Evolutionary conservation across 2,888 invertebrate genomes (phyloP), one percentile per base, ranked within the genome.

Genomic region (Drosophila lacicola): DNA sequence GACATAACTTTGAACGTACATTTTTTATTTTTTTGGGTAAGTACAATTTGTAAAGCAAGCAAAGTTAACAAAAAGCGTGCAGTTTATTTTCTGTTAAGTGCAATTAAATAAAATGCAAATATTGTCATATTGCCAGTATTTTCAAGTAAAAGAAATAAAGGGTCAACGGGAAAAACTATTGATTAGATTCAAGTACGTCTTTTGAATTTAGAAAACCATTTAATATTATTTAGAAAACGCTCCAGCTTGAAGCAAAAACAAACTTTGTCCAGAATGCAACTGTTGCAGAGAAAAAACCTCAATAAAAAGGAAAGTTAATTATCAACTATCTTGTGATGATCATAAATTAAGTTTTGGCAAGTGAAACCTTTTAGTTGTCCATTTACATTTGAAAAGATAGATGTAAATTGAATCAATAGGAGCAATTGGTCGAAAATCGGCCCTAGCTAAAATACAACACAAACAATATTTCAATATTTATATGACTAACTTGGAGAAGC

Each of bases 21-120:
- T 49, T 61, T 50, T 13, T 11, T 37, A 9, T 70, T 54, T 64
- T 29, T 29, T 29, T 2, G 8, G 29, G 25, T 29, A 50, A 41
- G 45, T 56, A 57, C 1, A 29, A 53, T n/a, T 9, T 55, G 41
- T 5, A 66, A 54, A 55, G 25, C 25, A 63, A 45, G 34, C 50
- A 50, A 65, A 61, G 58, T 55, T 54, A 54, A 36, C 47, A 66
- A 69, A 44, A 53, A 51, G 50, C 81, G 74, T 74, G 74, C 81
- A 58, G 39, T 42, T 34, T 53, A 17, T 34, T n/a, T 13, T 14
- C n/a, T 29, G 36, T 63, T 37, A 63, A 5, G 41, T 49, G 41
- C 8, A 14, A 19, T 29, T 36, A 0, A 36, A 29, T 11, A 21
- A 21, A 21, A 55, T 14, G 14, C 21, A 29, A 45, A 21, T 33